These are phyloP conservation scores for Temnothorax nylanderi DNA, from an alignment of 1,140 invertebrate species.

Conservation along the genomic window DNA sequence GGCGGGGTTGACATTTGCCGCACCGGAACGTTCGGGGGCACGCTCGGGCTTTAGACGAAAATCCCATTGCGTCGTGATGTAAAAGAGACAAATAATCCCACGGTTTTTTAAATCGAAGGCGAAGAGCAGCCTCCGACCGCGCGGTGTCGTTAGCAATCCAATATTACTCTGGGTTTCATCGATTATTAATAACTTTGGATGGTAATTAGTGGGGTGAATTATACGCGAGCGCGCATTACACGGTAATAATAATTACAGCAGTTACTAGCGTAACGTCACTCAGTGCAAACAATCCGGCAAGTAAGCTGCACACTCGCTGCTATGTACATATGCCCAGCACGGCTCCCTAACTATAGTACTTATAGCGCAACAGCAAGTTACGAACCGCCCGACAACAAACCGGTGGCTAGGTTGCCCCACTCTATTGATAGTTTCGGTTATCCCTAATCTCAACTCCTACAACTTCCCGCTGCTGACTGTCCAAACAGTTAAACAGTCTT, in stretches of 20 bases:
- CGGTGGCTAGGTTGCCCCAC: conserved; percentile 49
- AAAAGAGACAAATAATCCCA: neutral
- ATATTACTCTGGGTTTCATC: neutral
- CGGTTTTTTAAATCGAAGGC: neutral
- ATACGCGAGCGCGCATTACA: conserved; percentile 26
- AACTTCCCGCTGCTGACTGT: conserved; percentile 56
- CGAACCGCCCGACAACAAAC: conserved; percentile 52
- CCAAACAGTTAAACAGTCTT: conserved; percentile 59
- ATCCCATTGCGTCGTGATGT: neutral
- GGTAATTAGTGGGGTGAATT: conserved; percentile 31
- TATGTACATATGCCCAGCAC: conserved; percentile 31
- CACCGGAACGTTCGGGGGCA: neutral
- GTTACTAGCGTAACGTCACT: conserved; percentile 48
- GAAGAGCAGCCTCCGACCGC: neutral
- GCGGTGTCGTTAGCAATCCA: neutral
- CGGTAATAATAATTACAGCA: conserved; percentile 55
- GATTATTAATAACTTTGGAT: conserved; percentile 6
- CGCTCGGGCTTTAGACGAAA: neutral
- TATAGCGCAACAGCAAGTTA: conserved; percentile 54
- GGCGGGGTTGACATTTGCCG: conserved; percentile 8
- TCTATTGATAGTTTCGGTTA: conserved; percentile 63
- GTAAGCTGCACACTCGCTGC: conserved; percentile 35
- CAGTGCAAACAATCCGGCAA: conserved; percentile 54
- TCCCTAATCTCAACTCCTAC: conserved; percentile 57
- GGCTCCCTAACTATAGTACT: conserved; percentile 47